These are phyloP conservation scores for Troglohyphantes excavatus DNA, from an alignment of 2,888 invertebrate species.

Conservation along the genomic window DNA sequence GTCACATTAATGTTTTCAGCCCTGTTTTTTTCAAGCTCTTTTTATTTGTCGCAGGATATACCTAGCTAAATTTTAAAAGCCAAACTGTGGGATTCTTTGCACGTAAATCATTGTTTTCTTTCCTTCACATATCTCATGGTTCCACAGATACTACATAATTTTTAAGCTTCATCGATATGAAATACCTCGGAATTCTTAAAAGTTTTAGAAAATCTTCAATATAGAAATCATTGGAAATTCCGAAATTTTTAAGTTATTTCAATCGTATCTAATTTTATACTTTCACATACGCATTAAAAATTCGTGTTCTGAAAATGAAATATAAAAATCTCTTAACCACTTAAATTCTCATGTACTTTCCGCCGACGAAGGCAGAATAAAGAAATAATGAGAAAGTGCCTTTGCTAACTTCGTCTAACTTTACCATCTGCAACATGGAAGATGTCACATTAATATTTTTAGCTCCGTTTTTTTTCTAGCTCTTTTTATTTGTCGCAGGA, in stretches of 20 bases:
- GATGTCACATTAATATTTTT: constrained; percentile 2
- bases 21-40: not conserved
- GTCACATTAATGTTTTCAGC: not conserved
- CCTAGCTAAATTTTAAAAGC: constrained; percentile 14
- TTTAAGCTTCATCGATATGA: too few relatives aligned
- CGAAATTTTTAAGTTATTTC: too few relatives aligned
- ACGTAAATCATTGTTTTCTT: constrained; percentile 44
- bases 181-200: too few relatives aligned
- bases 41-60: not conserved
- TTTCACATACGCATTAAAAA: not conserved
- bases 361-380: not conserved
- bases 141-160: too few relatives aligned
- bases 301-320: not conserved
- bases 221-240: too few relatives aligned
- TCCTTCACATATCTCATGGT: constrained; percentile 27
- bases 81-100: not conserved
- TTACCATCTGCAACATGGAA: not conserved
- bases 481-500: not conserved
- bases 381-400: not conserved
- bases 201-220: too few relatives aligned
- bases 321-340: not conserved
- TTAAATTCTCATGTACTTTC: not conserved
- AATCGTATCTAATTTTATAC: not conserved
- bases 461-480: not conserved
- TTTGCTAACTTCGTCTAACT: not conserved